Percentiles rank a stretch among this genome's conserved stretches.
phyloP scores from a whole-genome alignment of 1,140 invertebrate genomes.

The Archegozetes longisetosus region DNA sequence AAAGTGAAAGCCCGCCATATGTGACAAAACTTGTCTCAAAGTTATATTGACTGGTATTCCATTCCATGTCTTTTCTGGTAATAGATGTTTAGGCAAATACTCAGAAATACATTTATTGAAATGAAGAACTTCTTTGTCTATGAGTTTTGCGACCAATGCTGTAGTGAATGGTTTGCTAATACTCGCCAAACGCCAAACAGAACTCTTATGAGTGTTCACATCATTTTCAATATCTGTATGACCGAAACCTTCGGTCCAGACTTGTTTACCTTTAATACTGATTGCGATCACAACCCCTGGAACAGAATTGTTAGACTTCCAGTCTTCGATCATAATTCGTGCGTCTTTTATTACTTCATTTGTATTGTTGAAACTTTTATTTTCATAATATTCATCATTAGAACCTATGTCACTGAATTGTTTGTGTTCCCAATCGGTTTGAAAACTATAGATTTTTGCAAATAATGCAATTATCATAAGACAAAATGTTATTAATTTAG shows the following conservation, averaged over 20 bases:
- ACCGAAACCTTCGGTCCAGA: neutral
- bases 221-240: neutral
- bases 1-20: neutral
- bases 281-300: neutral
- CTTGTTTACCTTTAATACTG: neutral
- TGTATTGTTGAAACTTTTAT: neutral
- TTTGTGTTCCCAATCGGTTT: too few relatives aligned
- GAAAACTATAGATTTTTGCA: too few relatives aligned
- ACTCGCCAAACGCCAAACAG: neutral
- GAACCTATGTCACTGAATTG: too few relatives aligned
- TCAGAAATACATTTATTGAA: neutral
- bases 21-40: neutral
- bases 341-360: neutral
- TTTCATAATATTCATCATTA: too few relatives aligned
- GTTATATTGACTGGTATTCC: neutral
- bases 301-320: neutral
- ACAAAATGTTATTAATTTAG: too few relatives aligned
- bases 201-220: neutral
- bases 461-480: too few relatives aligned
- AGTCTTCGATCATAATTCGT: neutral
- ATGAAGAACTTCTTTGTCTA: neutral
- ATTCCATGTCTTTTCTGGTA: neutral
- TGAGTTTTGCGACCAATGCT: neutral
- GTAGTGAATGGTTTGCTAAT: neutral
- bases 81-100: neutral